Base-by-base conservation (phyloP, 1,140 invertebrate genomes). In the Aphidius gifuensis region DNA sequence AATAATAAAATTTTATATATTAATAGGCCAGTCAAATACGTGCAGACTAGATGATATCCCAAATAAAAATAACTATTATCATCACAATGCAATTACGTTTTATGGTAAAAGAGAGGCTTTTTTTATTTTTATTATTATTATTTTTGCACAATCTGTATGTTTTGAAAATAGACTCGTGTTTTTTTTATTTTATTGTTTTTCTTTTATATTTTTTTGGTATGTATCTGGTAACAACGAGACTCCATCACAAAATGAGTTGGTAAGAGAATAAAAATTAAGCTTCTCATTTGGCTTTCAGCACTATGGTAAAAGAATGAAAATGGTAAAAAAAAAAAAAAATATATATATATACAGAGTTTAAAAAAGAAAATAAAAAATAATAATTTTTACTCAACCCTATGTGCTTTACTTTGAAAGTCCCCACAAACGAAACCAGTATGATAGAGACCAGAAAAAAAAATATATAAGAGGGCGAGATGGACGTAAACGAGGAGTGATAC, bases 61-160 rank as follows among this genome's bases (percentile, higher is more conserved):
- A 55, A 40, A 32, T 32, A 32, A n/a, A 65, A 42, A 58, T 42
- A 55, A 54, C 49, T 50, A 66, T 72, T 70, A 71, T 73, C 65
- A 64, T 66, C 53, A 58, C 47, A 63, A 66, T 57, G 61, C 63
- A 64, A 66, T 72, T 71, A 71, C 54, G 48, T 56, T 69, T 69
- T 65, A 67, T 44, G 55, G 44, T 23, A 55, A 55, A 55, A 55
- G 39, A 40, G 2, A 6, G 9, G 8, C n/a, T 16, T 16, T 16
- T 16, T 16, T 49, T 49, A 4, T 32, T 32, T 32, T 32, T 32
- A 3, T 32, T 32, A 32, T 49, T n/a, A 11, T 49, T n/a, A 23
- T 39, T 39, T 11, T 8, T 23, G 3, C 5, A 7, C 6, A 21
- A 49, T 49, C 16, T 49, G 9, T 9, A 49, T 16, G 21, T 49